These are phyloP conservation scores for Tapirus terrestris DNA, from an alignment of 2,113 vertebrate species.

Conservation along the genomic window DNA sequence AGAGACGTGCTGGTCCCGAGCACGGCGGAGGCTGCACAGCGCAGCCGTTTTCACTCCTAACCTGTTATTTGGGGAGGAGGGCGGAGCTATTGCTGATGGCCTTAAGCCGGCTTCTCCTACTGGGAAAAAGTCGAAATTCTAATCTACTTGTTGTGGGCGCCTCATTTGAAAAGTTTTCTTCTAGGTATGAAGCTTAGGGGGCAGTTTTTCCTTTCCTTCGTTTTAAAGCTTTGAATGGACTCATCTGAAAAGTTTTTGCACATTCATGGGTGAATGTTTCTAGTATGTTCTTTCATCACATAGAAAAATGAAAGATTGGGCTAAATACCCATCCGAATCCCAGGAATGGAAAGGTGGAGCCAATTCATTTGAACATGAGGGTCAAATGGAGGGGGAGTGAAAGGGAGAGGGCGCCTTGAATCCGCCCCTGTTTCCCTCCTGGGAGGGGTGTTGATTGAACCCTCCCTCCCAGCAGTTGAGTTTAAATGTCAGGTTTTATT, in stretches of 20 bases:
- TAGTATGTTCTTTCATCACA: not conserved
- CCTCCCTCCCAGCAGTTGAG: not conserved
- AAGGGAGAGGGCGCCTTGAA: not conserved
- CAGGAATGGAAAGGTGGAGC: conserved; percentile 34
- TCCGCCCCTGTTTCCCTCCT: not conserved
- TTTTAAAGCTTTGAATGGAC: not conserved
- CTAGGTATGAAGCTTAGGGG: not conserved
- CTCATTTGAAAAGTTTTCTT: conserved; percentile 17
- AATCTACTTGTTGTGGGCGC: not conserved
- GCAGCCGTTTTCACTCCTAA: not conserved
- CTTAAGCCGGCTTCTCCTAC: not conserved
- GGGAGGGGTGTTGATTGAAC: not conserved
- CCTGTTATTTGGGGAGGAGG: conserved; percentile 36
- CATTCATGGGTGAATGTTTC: not conserved
- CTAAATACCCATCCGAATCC: not conserved
- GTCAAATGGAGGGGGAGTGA: not conserved
- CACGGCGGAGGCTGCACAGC: not conserved
- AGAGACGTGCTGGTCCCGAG: not conserved
- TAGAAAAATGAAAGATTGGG: not conserved
- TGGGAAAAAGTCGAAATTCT: conserved; percentile 61
- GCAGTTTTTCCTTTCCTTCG: not conserved
- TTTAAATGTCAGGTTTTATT: conserved; percentile 44
- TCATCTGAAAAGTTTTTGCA: not conserved
- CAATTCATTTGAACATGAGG: conserved; percentile 11
- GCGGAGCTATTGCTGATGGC: not conserved